These are phyloP conservation scores for rat (Rattus norvegicus) DNA, from an alignment of 2,113 vertebrate genomes.

Conservation along the genomic window DNA sequence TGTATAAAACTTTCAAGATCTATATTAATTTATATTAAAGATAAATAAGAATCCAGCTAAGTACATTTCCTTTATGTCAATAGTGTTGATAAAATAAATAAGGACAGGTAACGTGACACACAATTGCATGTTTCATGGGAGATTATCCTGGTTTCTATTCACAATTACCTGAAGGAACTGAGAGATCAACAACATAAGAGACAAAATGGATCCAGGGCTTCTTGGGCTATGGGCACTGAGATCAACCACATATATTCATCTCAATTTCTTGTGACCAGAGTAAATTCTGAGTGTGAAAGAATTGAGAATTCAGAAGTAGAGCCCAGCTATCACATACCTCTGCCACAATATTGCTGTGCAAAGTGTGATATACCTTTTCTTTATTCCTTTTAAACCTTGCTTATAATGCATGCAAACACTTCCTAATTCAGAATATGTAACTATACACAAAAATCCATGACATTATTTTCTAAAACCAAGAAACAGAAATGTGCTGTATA, in stretches of 20 bases:
- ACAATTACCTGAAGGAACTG: not conserved
- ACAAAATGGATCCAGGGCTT: not conserved
- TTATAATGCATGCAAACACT: not conserved
- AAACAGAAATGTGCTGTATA: not conserved
- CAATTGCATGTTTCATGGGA: not conserved
- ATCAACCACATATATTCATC: not conserved
- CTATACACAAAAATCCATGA: not conserved
- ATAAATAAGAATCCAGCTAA: not conserved
- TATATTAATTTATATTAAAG: not conserved
- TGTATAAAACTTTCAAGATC: not conserved
- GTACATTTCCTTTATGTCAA: not conserved
- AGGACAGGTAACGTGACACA: not conserved
- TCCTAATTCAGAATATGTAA: not conserved
- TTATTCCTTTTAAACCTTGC: not conserved
- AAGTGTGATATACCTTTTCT: not conserved
- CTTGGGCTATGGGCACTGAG: not conserved
- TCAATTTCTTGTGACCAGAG: not conserved
- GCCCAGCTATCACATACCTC: not conserved
- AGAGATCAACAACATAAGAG: not conserved
- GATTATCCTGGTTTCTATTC: not conserved
- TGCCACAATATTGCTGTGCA: not conserved
- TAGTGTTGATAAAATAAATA: not conserved
- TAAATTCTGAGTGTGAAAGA: not conserved
- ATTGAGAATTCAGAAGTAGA: not conserved
- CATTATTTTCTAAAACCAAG: not conserved